These are phyloP conservation scores for Pygoscelis adeliae DNA, from an alignment of 2,113 vertebrate species.

Conservation along the genomic window DNA sequence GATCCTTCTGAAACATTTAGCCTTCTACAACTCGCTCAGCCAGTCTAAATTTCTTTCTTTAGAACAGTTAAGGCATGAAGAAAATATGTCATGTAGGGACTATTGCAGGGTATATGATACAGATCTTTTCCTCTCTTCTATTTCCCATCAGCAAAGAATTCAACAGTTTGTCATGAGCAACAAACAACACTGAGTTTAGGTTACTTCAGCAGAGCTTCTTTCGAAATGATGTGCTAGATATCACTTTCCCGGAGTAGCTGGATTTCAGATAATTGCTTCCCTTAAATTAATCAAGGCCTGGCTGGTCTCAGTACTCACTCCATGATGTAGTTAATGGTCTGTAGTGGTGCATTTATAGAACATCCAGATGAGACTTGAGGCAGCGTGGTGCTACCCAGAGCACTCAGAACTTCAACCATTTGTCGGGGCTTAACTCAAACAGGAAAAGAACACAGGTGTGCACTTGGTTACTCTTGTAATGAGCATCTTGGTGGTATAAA, in stretches of 20 bases:
- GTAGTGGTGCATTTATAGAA: not conserved
- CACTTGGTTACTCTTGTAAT: not conserved
- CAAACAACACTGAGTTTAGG: not conserved
- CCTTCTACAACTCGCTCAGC: not conserved
- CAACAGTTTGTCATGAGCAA: not conserved
- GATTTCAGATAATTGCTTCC: not conserved
- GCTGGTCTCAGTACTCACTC: not conserved
- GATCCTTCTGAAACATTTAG: not conserved
- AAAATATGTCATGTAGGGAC: not conserved
- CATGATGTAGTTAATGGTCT: not conserved
- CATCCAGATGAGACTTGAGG: not conserved
- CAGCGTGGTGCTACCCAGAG: not conserved
- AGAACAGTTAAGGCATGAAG: not conserved
- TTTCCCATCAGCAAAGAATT: not conserved
- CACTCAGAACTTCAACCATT: not conserved
- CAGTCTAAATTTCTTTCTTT: not conserved
- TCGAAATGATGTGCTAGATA: not conserved
- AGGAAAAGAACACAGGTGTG: not conserved
- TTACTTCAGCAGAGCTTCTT: not conserved
- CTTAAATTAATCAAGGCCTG: not conserved
- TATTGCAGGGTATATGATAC: not conserved
- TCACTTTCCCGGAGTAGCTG: not conserved
- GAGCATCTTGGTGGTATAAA: not conserved
- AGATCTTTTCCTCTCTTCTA: not conserved
- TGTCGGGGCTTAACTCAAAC: not conserved